Evolutionary conservation across 1,140 invertebrate genomes (phyloP).

Genomic region (Hypothenemus hampei): DNA sequence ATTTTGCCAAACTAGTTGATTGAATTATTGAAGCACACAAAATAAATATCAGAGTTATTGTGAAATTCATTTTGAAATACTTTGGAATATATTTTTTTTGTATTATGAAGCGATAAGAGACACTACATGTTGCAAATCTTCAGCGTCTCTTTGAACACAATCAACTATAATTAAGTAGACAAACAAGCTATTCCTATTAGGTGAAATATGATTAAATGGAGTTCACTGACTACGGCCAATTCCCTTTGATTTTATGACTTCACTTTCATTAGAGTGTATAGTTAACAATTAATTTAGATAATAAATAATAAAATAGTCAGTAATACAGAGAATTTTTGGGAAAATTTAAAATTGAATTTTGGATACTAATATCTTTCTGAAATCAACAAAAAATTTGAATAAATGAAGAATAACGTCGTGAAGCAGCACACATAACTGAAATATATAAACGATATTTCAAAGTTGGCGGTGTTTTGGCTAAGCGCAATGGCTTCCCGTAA

Average conservation of each 20-base stretch:
- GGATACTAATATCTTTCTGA: not conserved
- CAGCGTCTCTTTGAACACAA: no score
- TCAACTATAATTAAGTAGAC: not conserved
- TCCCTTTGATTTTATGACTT: not conserved
- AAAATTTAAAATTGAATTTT: not conserved
- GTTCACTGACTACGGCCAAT: not conserved
- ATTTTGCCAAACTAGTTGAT: no score
- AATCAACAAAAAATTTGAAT: not conserved
- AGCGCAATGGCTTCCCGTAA: constrained; percentile 4
- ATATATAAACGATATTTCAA: constrained; percentile 3
- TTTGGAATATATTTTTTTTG: no score
- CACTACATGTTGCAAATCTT: no score
- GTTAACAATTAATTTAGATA: not conserved
- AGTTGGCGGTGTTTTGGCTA: not conserved
- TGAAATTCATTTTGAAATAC: no score
- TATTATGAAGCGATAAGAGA: no score
- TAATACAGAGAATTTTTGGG: not conserved
- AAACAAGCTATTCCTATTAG: not conserved
- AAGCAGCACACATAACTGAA: not conserved
- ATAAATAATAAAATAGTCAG: no score
- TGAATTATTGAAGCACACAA: no score
- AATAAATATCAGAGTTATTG: no score
- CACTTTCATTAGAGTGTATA: not conserved
- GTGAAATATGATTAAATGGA: not conserved
- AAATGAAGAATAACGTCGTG: not conserved